Conservation (phyloP, 2,113 vertebrate species). For the Harpagus bidentatus region DNA sequence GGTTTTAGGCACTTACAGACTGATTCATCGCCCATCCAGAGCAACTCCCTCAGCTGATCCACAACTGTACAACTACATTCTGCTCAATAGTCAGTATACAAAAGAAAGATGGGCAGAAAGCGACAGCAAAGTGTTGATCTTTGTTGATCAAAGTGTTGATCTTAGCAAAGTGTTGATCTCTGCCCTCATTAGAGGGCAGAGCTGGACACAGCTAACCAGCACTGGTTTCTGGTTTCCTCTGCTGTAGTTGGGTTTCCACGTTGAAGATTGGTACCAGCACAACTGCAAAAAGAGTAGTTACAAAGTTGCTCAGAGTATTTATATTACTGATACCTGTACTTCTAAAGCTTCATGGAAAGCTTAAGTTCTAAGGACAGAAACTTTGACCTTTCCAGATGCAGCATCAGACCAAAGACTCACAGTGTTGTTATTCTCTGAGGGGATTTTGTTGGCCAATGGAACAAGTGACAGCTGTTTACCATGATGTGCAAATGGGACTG, state of each 20-base stretch:
- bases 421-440: not conserved
- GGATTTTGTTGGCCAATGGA: not conserved
- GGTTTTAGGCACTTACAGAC: not conserved
- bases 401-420: not conserved
- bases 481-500: not conserved
- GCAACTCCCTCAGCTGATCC: not conserved
- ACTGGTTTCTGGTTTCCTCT: not conserved
- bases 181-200: not conserved
- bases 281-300: too few relatives aligned
- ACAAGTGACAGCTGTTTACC: not conserved
- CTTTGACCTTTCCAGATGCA: not conserved
- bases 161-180: too few relatives aligned
- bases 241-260: not conserved
- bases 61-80: not conserved
- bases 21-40: not conserved
- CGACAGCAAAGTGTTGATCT: not conserved
- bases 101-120: not conserved
- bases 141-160: too few relatives aligned
- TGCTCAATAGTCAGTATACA: not conserved
- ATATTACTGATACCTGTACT: not conserved
- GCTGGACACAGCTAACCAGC: not conserved
- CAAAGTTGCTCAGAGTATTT: not conserved
- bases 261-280: not conserved
- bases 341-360: not conserved
- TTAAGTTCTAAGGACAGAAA: not conserved